A percentile compares a stretch with the other conserved stretches of the same genome.
phyloP scores from a whole-genome alignment of 2,113 vertebrate species.

The Oreocharis arfaki region DNA sequence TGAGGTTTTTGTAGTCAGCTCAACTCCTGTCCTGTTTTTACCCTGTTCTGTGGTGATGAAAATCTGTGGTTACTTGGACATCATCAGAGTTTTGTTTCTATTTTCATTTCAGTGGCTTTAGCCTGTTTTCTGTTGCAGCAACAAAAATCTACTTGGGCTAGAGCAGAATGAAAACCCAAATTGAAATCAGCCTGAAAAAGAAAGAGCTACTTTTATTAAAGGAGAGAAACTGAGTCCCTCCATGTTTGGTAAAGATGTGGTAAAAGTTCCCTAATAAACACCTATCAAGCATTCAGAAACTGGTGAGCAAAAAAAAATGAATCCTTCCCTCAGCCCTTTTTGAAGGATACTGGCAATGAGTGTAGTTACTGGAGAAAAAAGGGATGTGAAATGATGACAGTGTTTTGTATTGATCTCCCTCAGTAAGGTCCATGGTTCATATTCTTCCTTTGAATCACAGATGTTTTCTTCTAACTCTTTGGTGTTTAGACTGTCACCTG shows the following conservation, averaged over 20 bases:
- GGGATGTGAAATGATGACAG: not conserved
- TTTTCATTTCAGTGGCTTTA: slow-evolving; percentile 6
- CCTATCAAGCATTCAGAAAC: not conserved
- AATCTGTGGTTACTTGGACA: slow-evolving; percentile 12
- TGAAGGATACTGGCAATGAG: not conserved
- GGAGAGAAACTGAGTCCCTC: not conserved
- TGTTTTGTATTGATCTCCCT: not conserved
- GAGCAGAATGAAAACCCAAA: not conserved
- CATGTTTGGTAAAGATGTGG: not conserved
- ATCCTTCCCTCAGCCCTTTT: not conserved
- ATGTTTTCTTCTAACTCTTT: not conserved
- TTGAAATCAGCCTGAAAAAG: not conserved
- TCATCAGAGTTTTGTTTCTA: not conserved
- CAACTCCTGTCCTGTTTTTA: not conserved
- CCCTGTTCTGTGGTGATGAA: not conserved
- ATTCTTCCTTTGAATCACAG: not conserved
- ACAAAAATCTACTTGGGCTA: not conserved
- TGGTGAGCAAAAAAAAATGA: not conserved
- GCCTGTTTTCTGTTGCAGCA: not conserved
- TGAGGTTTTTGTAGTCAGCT: not conserved
- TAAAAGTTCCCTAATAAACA: not conserved
- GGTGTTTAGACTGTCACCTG: not conserved
- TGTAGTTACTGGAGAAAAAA: not conserved
- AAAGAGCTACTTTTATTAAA: not conserved
- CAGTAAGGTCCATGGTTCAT: not conserved